A percentile compares a stretch with the other conserved stretches of the same genome.
Evolutionary conservation across 2,888 invertebrate species (phyloP).

Genomic region (Leucoma salicis): DNA sequence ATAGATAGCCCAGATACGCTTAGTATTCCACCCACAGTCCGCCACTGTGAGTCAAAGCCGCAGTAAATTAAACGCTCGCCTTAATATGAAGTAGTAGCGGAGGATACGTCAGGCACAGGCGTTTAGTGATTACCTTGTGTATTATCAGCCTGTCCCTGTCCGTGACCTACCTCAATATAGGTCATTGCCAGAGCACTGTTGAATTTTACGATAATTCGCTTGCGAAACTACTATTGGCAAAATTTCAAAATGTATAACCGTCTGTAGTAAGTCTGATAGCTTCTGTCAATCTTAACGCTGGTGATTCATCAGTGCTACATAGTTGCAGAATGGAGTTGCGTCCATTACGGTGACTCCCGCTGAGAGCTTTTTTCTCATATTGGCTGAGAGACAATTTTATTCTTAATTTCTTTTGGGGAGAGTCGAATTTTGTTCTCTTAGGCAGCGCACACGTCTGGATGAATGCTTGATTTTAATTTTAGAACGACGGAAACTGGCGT

Average conservation of each 20-base stretch:
- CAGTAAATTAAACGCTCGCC: conserved; percentile 49
- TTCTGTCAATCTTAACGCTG: conserved; percentile 34
- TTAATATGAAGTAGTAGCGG: conserved; percentile 36
- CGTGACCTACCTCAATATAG: conserved; percentile 72
- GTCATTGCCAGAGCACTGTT: conserved; percentile 68
- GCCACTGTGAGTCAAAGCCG: conserved; percentile 46
- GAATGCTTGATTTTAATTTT: conserved; percentile 59
- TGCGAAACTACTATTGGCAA: conserved; percentile 76
- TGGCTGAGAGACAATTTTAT: conserved; percentile 26
- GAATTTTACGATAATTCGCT: conserved; percentile 74
- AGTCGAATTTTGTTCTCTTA: conserved; percentile 46
- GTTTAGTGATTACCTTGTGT: conserved; percentile 17
- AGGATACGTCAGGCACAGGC: conserved; percentile 21
- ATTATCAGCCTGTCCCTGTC: conserved; percentile 54
- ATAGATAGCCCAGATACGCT: conserved; percentile 35
- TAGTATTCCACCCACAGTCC: conserved; percentile 47
- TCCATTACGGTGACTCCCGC: conserved; percentile 55
- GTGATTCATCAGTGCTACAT: conserved; percentile 56
- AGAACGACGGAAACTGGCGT: conserved; percentile 70
- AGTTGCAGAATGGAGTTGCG: conserved; percentile 37
- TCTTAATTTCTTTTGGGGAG: conserved; percentile 40
- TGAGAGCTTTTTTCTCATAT: conserved; percentile 46
- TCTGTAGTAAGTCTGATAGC: conserved; percentile 76
- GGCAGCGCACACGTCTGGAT: conserved; percentile 38
- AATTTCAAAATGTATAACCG: conserved; percentile 71